Evolutionary conservation across 23 tunicate genomes (phyloP), one percentile per base, ranked within the genome.

Genomic region (Diplosoma virens): DNA sequence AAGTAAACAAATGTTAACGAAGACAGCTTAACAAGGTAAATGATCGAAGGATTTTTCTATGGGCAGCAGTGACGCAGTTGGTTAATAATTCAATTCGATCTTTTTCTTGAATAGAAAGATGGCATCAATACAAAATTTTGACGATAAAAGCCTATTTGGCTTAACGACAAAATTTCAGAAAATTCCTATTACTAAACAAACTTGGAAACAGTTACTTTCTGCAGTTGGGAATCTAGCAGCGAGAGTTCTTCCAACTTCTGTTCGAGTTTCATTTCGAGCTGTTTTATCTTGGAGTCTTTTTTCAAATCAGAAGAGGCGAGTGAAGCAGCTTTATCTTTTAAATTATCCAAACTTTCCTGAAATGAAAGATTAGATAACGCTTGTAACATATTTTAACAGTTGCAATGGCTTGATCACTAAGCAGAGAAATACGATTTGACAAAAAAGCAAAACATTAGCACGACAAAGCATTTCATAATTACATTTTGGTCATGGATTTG

Each of bases 221-320:
- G 61, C 18, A 76, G 75, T 72, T 58, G 88, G 9, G 69, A 28
- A 61, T 83, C 79, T 6, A 73, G 47, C 37, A 77, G 64, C 26
- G 69, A 2, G n/a, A 78, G 46, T 37, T 85, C 89, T 25, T 92
- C 88, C 1, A 67, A 59, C 24, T 50, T 63, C 32, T 92, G 80
- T 65, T 92, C 83, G 1, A 85, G 36, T 25, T 30, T 59, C 18
- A 81, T 82, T 59, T 92, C 97, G 16, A 92, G 33, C 41, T 92
- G 97, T 35, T 81, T 82, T 2, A 92, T 76, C 37, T 85, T 77
- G 32, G 87, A 76, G 54, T 92, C 97, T 76, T 92, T 92, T 80
- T 92, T 85, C 58, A 89, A 34, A 0, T 24, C 68, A 47, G 96
- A 59, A 1, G 88, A 89, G 1, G 96, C 96, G 0, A 89, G 75